Conservation (phyloP, 2,113 vertebrate genomes). For the Colinus virginianus region DNA sequence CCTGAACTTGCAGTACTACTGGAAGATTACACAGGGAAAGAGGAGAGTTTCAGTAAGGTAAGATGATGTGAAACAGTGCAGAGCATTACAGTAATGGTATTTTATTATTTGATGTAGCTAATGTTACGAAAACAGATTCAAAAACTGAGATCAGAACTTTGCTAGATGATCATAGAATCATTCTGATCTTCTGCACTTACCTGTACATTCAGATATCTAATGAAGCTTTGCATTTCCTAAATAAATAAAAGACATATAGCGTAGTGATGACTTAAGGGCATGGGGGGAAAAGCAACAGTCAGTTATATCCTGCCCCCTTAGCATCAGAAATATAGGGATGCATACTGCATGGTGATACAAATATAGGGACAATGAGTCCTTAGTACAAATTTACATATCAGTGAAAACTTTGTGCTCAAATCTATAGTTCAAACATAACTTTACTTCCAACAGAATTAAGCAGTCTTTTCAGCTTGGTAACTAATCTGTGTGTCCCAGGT, state of each 20-base stretch:
- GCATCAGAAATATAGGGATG: not conserved
- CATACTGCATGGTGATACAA: not conserved
- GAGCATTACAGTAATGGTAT: conserved; percentile 38
- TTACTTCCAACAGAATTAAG: not conserved
- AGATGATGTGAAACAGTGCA: conserved; percentile 20
- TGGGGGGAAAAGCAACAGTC: not conserved
- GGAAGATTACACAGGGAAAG: conserved; percentile 38
- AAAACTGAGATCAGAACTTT: conserved; percentile 67
- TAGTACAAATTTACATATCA: not conserved
- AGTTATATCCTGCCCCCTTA: not conserved
- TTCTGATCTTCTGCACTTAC: conserved; percentile 75
- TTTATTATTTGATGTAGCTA: conserved; percentile 3
- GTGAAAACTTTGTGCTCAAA: not conserved
- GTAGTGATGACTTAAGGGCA: not conserved
- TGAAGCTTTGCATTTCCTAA: conserved; percentile 49
- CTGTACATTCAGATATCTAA: conserved; percentile 62
- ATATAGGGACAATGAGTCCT: not conserved
- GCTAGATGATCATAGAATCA: conserved; percentile 19
- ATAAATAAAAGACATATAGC: conserved; percentile 37
- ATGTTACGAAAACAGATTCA: conserved; percentile 18
- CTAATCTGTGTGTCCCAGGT: not conserved
- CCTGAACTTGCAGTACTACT: conserved; percentile 34
- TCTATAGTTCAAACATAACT: not conserved
- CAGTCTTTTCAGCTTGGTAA: not conserved
- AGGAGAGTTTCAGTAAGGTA: conserved; percentile 27